A percentile compares a stretch with the other conserved stretches of the same genome.
Evolutionary conservation across 2,113 vertebrate species (phyloP).

Genomic region (Misgurnus mizolepis): DNA sequence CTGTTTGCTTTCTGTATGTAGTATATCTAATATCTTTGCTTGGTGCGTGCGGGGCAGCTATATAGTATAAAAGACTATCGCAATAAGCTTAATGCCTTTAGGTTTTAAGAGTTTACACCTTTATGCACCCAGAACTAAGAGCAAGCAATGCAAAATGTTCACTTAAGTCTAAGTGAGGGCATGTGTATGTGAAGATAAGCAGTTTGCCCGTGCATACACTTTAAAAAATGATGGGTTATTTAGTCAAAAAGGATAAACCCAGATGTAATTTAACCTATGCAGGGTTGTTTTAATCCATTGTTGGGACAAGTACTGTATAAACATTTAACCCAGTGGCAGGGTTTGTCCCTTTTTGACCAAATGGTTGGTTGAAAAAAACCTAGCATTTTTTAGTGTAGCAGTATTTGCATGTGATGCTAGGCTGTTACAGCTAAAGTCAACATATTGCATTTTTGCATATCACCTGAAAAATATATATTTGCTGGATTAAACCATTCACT

Average conservation of each 20-base stretch:
- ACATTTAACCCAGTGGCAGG: too few species aligned
- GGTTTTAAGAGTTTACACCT: neutral
- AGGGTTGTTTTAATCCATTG: too few species aligned
- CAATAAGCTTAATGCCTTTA: slow-evolving; percentile 20
- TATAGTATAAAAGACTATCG: slow-evolving; percentile 3
- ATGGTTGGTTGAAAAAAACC: too few species aligned
- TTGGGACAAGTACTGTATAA: too few species aligned
- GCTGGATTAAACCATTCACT: neutral
- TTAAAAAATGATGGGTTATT: too few species aligned
- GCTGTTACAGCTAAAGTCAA: slow-evolving; percentile 1
- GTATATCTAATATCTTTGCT: neutral
- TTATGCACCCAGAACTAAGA: neutral
- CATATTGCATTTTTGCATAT: neutral
- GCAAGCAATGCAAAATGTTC: neutral
- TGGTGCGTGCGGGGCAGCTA: neutral
- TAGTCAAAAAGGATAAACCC: too few species aligned
- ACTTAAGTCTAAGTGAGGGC: neutral
- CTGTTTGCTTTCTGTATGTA: neutral
- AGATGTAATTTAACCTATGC: too few species aligned
- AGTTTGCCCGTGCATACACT: neutral
- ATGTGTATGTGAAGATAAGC: neutral
- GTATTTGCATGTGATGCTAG: neutral
- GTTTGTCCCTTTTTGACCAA: too few species aligned
- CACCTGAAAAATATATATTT: neutral
- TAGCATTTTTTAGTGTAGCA: too few species aligned